phyloP scores from a whole-genome alignment of 2,888 invertebrate species.

The Phrixothrix hirtus region DNA sequence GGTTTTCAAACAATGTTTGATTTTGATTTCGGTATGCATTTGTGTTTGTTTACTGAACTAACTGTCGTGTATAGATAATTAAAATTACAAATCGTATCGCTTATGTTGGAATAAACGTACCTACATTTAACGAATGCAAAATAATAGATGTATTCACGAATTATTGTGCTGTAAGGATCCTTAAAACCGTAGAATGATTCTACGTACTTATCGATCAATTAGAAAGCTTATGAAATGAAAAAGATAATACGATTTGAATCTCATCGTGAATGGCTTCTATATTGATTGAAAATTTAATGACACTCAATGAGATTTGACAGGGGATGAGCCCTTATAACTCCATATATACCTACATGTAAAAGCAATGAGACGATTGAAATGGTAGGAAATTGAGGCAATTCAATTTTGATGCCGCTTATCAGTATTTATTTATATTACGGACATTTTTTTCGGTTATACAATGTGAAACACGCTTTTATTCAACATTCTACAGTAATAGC shows the following conservation, averaged over 20 bases:
- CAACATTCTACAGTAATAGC: no score
- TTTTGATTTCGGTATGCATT: no score
- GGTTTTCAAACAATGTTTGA: no score
- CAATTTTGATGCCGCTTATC: no score
- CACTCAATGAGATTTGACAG: constrained; percentile 24
- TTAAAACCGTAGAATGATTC: constrained; percentile 13
- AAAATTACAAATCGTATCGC: not conserved
- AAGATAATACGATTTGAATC: constrained; percentile 33
- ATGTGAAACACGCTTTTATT: no score
- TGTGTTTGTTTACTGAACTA: no score
- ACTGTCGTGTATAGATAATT: no score
- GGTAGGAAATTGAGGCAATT: constrained; percentile 34
- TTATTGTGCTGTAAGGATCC: constrained; percentile 11
- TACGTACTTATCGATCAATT: constrained; percentile 18
- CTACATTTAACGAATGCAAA: not conserved
- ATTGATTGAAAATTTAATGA: constrained; percentile 31
- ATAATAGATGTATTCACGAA: constrained; percentile 5
- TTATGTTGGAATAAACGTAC: no score
- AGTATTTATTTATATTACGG: no score
- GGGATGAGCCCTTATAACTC: constrained; percentile 14
- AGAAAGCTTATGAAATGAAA: constrained; percentile 24
- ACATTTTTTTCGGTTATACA: no score
- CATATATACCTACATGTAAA: constrained; percentile 25
- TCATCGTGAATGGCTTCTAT: constrained; percentile 30
- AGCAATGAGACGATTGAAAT: constrained; percentile 23